These are phyloP conservation scores for Boulengeromyrus knoepffleri DNA, from an alignment of 2,113 vertebrate species.

Conservation along the genomic window DNA sequence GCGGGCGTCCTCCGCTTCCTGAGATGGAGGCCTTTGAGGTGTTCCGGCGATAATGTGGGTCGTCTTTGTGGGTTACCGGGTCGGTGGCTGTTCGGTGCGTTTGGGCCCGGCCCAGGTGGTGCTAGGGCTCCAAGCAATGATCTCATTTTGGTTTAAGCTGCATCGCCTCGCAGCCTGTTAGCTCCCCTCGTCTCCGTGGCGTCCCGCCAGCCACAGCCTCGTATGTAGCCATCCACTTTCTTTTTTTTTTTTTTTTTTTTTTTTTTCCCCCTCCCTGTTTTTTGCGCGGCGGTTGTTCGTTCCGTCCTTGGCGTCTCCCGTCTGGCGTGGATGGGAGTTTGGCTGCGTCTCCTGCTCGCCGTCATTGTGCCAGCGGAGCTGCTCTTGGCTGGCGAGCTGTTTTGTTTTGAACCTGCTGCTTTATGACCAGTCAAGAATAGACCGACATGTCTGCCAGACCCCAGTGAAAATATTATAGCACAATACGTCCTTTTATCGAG, in stretches of 20 bases:
- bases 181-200: neutral
- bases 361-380: neutral
- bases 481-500: neutral
- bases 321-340: neutral
- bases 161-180: neutral
- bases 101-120: neutral
- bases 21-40: neutral
- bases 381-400: neutral
- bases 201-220: neutral
- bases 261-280: neutral
- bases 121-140: neutral
- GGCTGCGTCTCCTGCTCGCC: neutral
- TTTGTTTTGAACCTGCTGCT: conserved; percentile 7
- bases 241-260: neutral
- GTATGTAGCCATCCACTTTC: neutral
- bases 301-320: neutral
- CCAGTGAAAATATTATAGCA: neutral
- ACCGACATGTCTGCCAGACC: neutral
- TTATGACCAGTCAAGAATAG: conserved; percentile 9
- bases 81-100: neutral
- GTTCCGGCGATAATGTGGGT: neutral
- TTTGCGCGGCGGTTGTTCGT: neutral
- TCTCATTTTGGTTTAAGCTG: neutral
- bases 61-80: neutral
- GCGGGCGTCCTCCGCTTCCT: neutral